Evolutionary conservation across 2,888 invertebrate species (phyloP).

Genomic region (Leptinotarsa tumamoca): DNA sequence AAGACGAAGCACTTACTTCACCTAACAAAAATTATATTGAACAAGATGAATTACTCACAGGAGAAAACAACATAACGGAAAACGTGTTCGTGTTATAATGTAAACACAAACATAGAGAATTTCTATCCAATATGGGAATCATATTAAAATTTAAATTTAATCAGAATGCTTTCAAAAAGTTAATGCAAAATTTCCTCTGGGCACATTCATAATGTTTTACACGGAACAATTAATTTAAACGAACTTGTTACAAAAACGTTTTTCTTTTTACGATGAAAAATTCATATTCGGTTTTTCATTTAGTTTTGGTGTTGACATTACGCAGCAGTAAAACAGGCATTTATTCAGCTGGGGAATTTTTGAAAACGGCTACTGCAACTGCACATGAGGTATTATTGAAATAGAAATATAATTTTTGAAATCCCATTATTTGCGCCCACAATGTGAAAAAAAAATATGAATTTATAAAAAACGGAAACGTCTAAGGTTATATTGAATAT

Average conservation of each 20-base stretch:
- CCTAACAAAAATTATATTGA: background rate
- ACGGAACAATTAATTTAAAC: background rate
- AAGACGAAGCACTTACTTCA: background rate
- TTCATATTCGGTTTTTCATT: background rate
- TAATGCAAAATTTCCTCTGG: background rate
- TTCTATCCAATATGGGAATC: slow-evolving; percentile 1
- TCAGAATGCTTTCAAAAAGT: background rate
- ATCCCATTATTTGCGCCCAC: too few relatives aligned
- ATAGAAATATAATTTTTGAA: too few relatives aligned
- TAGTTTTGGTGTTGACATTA: background rate
- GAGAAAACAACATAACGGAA: slow-evolving; percentile 5
- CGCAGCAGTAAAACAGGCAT: background rate
- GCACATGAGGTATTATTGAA: too few relatives aligned
- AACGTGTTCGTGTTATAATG: background rate
- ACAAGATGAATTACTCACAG: background rate
- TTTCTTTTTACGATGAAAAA: background rate
- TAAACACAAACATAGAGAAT: background rate
- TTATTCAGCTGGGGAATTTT: background rate
- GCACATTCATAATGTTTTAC: background rate
- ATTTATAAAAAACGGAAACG: too few relatives aligned
- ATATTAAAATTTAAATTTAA: background rate
- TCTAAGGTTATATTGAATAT: too few relatives aligned
- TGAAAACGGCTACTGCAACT: too few relatives aligned
- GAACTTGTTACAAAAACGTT: background rate
- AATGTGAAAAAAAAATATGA: too few relatives aligned